phyloP scores from a whole-genome alignment of 2,113 vertebrate genomes.

The Smithornis capensis region DNA sequence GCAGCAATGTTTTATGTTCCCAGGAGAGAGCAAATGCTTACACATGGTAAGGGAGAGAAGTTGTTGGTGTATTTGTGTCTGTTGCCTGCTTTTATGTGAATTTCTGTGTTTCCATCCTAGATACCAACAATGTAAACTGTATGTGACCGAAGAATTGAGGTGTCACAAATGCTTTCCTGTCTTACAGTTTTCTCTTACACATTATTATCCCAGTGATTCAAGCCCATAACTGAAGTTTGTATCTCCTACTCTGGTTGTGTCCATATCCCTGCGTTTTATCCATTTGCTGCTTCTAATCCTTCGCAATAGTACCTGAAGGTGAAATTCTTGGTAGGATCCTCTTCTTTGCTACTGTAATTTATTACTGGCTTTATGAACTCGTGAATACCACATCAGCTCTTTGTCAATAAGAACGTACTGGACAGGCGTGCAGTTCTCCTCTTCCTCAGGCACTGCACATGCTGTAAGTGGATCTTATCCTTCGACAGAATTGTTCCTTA shows the following conservation, averaged over 20 bases:
- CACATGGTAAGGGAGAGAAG: background rate
- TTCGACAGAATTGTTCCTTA: background rate
- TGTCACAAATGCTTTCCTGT: background rate
- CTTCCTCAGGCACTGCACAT: background rate
- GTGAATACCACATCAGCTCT: background rate
- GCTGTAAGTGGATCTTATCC: accelerated
- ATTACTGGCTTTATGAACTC: background rate
- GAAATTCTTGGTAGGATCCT: background rate
- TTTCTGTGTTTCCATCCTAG: background rate
- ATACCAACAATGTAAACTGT: background rate
- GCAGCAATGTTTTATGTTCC: background rate
- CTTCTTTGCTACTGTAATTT: background rate
- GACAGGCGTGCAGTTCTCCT: background rate
- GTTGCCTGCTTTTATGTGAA: background rate
- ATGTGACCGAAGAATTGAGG: background rate
- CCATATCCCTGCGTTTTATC: background rate
- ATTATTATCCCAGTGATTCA: background rate
- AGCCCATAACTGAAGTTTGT: background rate
- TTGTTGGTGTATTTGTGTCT: background rate
- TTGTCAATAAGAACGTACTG: background rate
- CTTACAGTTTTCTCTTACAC: background rate
- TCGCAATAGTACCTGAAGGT: background rate
- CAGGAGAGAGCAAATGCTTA: background rate
- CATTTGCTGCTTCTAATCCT: background rate
- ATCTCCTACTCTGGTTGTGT: background rate